Evolutionary conservation across 1,140 invertebrate species (phyloP).

Genomic region (Drosophila trapezifrons): DNA sequence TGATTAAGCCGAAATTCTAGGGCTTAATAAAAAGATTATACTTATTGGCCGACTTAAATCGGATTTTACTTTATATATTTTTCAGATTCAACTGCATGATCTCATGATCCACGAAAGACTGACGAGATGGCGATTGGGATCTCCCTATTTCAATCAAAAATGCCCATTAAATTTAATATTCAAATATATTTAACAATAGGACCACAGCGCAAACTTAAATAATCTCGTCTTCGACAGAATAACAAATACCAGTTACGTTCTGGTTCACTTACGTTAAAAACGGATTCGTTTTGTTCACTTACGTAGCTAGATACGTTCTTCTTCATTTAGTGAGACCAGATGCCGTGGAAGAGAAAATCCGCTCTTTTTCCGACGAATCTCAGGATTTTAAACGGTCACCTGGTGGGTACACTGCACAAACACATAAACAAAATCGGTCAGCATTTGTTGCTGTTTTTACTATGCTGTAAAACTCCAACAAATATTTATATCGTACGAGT

Average conservation of each 20-base stretch:
- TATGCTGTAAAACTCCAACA: slow-evolving; percentile 11
- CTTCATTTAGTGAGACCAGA: too few relatives aligned
- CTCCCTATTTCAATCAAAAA: slow-evolving; percentile 3
- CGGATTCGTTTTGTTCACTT: too few relatives aligned
- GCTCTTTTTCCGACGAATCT: too few relatives aligned
- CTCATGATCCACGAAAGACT: neutral
- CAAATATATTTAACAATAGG: slow-evolving; percentile 13
- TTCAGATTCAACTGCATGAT: neutral
- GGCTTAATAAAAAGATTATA: neutral
- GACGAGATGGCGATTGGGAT: neutral
- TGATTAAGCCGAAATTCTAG: neutral
- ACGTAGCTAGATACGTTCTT: too few relatives aligned
- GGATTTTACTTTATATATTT: neutral
- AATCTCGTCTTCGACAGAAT: too few relatives aligned
- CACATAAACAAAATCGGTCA: neutral
- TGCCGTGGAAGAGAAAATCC: too few relatives aligned
- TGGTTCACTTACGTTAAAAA: too few relatives aligned
- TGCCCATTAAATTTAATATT: slow-evolving; percentile 7
- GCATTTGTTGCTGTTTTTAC: slow-evolving; percentile 32
- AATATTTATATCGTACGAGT: neutral
- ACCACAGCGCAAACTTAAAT: neutral
- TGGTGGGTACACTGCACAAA: too few relatives aligned
- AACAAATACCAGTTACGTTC: too few relatives aligned
- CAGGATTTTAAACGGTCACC: too few relatives aligned
- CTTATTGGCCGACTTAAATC: neutral